Base-by-base conservation (phyloP, 1,140 invertebrate species). In the Psix sp. region DNA sequence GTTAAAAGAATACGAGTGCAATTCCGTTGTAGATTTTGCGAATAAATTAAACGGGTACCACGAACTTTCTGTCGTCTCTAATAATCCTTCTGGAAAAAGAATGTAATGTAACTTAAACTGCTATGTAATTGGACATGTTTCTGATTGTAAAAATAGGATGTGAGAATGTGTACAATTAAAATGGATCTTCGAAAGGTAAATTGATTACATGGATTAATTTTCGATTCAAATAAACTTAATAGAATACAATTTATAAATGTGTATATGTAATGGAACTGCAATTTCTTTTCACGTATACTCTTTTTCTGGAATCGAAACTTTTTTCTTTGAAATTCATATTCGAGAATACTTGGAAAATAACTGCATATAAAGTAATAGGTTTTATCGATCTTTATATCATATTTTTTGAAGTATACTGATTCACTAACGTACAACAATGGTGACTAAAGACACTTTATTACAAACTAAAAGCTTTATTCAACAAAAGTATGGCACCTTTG, bases 1-100 rank as follows among this genome's bases (percentile, higher is more conserved):
- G 20, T 18, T 17, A 26, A 57, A 51, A 38, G 52, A 59, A 45
- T 31, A 48, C 42, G 33, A 40, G 42, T 42, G 49, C 43, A 56
- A 65, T 40, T 48, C 24, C 24, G 49, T 40, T 35, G 33, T 29
- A 31, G 38, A 24, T 65, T 65, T 65, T 67, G 35, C 14, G 43
- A 57, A 67, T 57, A 67, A 57, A 57, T 59, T 67, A 57, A 56
- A 57, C 11, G 60, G 26, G 46, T 36, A 36, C 21, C 16, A 6
- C 20, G 5, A 51, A 65, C 31, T 54, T 63, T 29, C 4, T 20
- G 56, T 39, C 35, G 21, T 35, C 15, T 9, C 18, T 31, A 16
- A 17, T 5, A 20, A 46, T 39, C 20, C 3, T 15, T 26, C 29
- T 31, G 21, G 0, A 29, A 43, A 18, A 59, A 36, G 48, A 45